Evolutionary conservation across 2,113 vertebrate species (phyloP).

Genomic region (Steatornis caripensis): DNA sequence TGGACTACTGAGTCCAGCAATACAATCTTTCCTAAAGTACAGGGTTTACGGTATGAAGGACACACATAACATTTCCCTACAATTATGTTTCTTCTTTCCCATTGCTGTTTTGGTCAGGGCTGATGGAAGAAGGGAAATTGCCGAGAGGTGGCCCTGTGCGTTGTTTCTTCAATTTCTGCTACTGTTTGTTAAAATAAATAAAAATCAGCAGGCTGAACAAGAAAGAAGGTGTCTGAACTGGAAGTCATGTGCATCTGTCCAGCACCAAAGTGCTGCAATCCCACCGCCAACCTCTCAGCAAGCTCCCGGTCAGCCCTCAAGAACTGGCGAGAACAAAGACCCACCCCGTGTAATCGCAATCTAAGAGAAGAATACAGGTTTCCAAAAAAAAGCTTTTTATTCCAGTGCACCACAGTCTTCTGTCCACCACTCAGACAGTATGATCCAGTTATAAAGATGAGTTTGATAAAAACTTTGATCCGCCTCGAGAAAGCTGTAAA

Average conservation of each 20-base stretch:
- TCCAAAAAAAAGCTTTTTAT: constrained; percentile 15
- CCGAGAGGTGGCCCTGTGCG: accelerated
- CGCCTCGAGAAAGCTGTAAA: not conserved
- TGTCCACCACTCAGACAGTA: not conserved
- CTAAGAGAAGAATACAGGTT: not conserved
- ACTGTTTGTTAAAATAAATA: constrained; percentile 10
- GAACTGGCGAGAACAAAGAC: not conserved
- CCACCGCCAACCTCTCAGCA: not conserved
- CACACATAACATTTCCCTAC: not conserved
- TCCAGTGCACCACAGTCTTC: not conserved
- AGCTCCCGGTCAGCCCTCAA: not conserved
- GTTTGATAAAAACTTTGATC: not conserved
- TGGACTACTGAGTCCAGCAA: not conserved
- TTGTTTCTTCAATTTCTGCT: not conserved
- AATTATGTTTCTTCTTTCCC: not conserved
- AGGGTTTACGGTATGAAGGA: not conserved
- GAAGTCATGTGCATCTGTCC: not conserved
- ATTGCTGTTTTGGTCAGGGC: not conserved
- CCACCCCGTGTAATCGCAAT: not conserved
- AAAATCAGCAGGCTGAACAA: not conserved
- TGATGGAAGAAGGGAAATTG: not conserved
- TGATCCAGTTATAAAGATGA: not conserved
- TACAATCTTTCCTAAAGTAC: not conserved
- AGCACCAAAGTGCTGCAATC: not conserved
- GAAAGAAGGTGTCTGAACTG: not conserved